Evolutionary conservation across 1,140 invertebrate genomes (phyloP), one percentile per base, ranked within the genome.

Genomic region (Pseudomyrmex pallidus): DNA sequence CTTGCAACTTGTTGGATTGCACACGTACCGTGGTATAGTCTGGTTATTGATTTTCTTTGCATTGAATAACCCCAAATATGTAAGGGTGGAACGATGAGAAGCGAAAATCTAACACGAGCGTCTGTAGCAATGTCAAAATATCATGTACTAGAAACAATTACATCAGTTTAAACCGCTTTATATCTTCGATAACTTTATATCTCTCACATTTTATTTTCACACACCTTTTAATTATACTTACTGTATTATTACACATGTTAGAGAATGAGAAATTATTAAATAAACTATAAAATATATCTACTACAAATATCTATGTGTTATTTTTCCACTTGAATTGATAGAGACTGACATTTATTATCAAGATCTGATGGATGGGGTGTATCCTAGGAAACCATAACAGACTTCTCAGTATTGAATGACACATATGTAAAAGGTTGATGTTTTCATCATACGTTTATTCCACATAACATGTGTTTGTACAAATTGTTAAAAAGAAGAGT

Each of bases 1-100:
- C 66, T 64, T 90, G 84, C 88, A 90, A 91, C 90, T 91, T 91
- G 89, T 90, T 91, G 91, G 87, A 88, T 85, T 86, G 88, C 76
- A 86, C 74, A 82, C 76, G 82, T 86, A 89, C 77, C 74, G 66
- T 89, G 72, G 82, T 54, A 89, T 73, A 85, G 50, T 84, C 89
- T 66, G 12, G 84, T 87, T 90, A 90, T 90, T 89, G 89, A 90
- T 90, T 90, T 90, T 90, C 78, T 78, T 80, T 8, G n/a, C 25
- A 20, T 20, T 59, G 61, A 73, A 88, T 84, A 88, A 82, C 84
- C 68, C 59, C 67, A 70, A 62, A 52, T 7, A 82, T 56, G 57
- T 54, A 74, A 62, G 70, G 17, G 7, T 63, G 15, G 12, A 63
- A 63, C 62, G 61, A 52, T 22, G 70, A 25, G 17, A 48, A 35